Conservation (phyloP, 2,797 vertebrate species). For the Sitta carolinensis region DNA sequence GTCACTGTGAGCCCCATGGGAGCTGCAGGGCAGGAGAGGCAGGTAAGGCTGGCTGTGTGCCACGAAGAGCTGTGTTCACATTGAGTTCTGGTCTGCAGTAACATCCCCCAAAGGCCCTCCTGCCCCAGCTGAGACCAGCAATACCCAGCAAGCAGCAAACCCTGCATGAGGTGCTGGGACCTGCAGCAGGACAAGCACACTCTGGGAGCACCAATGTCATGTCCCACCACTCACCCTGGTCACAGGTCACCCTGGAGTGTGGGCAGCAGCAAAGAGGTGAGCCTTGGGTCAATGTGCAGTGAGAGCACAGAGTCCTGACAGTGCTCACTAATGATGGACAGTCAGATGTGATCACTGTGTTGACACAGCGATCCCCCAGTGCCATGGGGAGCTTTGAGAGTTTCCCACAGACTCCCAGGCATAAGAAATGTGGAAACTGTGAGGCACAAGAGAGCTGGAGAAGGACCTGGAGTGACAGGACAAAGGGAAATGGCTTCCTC, state of each 20-base stretch:
- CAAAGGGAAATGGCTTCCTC: neutral
- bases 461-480: neutral
- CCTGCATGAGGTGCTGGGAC: neutral
- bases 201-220: rapidly evolving
- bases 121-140: neutral
- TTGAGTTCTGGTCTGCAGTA: rapidly evolving
- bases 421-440: neutral
- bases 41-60: neutral
- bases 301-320: neutral
- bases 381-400: neutral
- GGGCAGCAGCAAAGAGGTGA: neutral
- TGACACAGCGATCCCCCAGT: rapidly evolving
- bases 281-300: neutral
- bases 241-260: neutral
- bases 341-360: neutral
- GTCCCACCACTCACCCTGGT: rapidly evolving
- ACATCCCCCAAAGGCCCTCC: rapidly evolving
- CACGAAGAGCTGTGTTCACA: neutral
- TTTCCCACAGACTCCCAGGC: neutral
- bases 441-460: neutral
- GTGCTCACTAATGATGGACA: rapidly evolving
- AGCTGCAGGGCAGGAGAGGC: neutral
- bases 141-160: neutral
- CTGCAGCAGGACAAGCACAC: rapidly evolving
- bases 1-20: rapidly evolving